phyloP scores from a whole-genome alignment of 2,113 vertebrate genomes.

The mouse (Mus musculus) region GRCm39 chrX:151009001-151009500 shows the following conservation, averaged over 20 bases:
- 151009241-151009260: constrained; percentile 11
- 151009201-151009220: constrained; percentile 25
- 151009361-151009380: constrained; percentile 23
- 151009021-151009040: constrained; percentile 46
- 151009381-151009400: constrained; percentile 20
- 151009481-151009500: constrained; percentile 30
- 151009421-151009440: constrained; percentile 21
- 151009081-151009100: not conserved
- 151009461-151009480: constrained; percentile 40
- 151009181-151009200: not conserved
- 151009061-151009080: constrained; percentile 42
- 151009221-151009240: not conserved
- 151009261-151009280: not conserved
- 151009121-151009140: not conserved
- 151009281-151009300: not conserved
- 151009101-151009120: constrained; percentile 28
- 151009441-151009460: constrained; percentile 44
- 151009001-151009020: constrained; percentile 35
- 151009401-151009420: constrained; percentile 22
- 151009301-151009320: constrained; percentile 34
- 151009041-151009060: constrained; percentile 34
- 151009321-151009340: not conserved
- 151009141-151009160: constrained; percentile 10
- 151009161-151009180: constrained; percentile 29
- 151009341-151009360: constrained; percentile 29